Conservation (phyloP, 2,113 vertebrate species). For the Edolisoma coerulescens region DNA sequence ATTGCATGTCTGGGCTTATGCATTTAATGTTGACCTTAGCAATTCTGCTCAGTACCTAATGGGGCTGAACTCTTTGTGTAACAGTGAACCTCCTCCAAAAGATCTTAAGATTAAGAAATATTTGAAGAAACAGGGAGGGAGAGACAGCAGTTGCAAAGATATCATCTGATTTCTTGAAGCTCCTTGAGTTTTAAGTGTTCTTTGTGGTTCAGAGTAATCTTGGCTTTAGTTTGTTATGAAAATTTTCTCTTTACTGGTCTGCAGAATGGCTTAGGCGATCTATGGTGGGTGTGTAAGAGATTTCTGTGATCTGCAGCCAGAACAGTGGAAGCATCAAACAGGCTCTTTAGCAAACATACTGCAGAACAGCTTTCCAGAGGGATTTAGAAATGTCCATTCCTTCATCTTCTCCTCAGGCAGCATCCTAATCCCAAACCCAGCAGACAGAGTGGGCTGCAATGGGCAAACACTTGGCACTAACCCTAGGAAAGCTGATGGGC, state of each 20-base stretch:
- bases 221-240: background rate
- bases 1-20: background rate
- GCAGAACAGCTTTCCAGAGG: background rate
- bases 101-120: background rate
- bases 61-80: background rate
- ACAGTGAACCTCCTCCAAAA: background rate
- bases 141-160: background rate
- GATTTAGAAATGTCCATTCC: background rate
- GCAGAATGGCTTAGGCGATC: background rate
- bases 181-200: background rate
- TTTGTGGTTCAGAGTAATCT: background rate
- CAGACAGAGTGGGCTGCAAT: background rate
- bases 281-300: accelerated
- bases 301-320: background rate
- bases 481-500: background rate
- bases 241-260: background rate
- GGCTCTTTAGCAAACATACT: background rate
- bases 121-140: background rate
- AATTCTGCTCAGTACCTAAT: background rate
- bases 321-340: background rate
- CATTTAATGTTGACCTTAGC: background rate
- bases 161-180: background rate
- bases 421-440: background rate
- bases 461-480: background rate
- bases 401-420: background rate